Conservation (phyloP, 2,888 invertebrate species). For the Leucophora obtusa region DNA sequence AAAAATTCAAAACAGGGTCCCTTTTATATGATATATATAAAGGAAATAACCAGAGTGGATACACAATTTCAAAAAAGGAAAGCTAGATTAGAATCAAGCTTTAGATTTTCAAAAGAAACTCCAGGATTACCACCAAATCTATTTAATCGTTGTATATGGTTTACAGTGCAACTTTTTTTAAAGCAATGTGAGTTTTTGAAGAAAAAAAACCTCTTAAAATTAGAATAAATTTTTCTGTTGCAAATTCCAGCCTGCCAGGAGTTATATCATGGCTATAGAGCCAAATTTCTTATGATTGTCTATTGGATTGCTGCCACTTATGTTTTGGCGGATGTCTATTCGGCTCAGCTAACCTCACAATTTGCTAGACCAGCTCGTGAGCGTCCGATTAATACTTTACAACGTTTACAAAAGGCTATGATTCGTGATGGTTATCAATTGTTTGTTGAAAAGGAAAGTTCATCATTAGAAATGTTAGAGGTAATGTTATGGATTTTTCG, state of each 20-base stretch:
- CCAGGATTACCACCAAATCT: slow-evolving; percentile 76
- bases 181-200: slow-evolving; percentile 82
- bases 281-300: slow-evolving; percentile 84
- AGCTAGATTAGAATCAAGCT: slow-evolving; percentile 4
- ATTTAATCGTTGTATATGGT: slow-evolving; percentile 85
- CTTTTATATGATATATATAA: slow-evolving; percentile 73
- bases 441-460: slow-evolving; percentile 86
- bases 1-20: slow-evolving; percentile 56
- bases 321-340: slow-evolving; percentile 88
- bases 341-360: slow-evolving; percentile 87
- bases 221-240: background rate
- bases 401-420: slow-evolving; percentile 84
- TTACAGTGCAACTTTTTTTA: slow-evolving; percentile 84
- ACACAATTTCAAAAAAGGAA: slow-evolving; percentile 63
- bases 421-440: slow-evolving; percentile 82
- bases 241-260: slow-evolving; percentile 73
- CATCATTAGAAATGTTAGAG: slow-evolving; percentile 85
- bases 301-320: slow-evolving; percentile 88
- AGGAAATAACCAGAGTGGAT: slow-evolving; percentile 72
- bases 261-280: slow-evolving; percentile 83
- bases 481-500: slow-evolving; percentile 73
- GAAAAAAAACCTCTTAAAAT: background rate
- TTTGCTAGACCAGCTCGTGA: slow-evolving; percentile 86
- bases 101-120: background rate
- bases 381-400: slow-evolving; percentile 83